Evolutionary conservation across 2,888 invertebrate genomes (phyloP), one percentile per base, ranked within the genome.

Genomic region (Agonopterix subpropinquella): DNA sequence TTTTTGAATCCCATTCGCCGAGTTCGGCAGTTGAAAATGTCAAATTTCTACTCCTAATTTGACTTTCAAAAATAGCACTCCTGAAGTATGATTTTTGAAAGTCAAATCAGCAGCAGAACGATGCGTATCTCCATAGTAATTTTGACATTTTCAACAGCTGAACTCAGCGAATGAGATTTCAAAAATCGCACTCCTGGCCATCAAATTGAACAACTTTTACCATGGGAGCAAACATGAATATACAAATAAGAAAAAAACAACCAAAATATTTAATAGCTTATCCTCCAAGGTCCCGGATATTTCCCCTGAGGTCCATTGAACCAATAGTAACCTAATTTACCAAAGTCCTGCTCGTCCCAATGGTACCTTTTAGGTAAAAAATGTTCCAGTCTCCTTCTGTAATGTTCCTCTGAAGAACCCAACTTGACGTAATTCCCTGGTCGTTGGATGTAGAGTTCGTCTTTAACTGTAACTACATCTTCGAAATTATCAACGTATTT

Each of bases 361-460:
- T 73, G 66, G 8, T 60, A 70, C 1, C 80, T 54, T 48, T 84
- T 84, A 0, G 84, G 84, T 4, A 83, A 5, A 44, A 84, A 84
- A 28, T 67, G 53, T 0, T 59, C 54, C 4, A 80, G 8, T 0
- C 75, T 54, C 2, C 44, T 2, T 18, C 43, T 47, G 8, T n/a
- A 47, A 43, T 47, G 46, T 11, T 47, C 44, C n/a, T 50, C 43
- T 7, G 13, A n/a, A n/a, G 7, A 3, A 11, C 3, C 43, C 28
- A 28, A 41, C 36, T 41, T 35, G 43, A 37, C 11, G 8, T 41
- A 37, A 11, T 35, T 41, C n/a, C 7, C n/a, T 11, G 1, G 43
- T n/a, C 35, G 11, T 11, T 48, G 48, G 4, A 48, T 35, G n/a
- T 48, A 48, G 5, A 13, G 4, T 39, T 47, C 47, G 8, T 47